Evolutionary conservation across 2,113 vertebrate genomes (phyloP), one percentile per base, ranked within the genome.

Genomic region (Echinops telfairi): DNA sequence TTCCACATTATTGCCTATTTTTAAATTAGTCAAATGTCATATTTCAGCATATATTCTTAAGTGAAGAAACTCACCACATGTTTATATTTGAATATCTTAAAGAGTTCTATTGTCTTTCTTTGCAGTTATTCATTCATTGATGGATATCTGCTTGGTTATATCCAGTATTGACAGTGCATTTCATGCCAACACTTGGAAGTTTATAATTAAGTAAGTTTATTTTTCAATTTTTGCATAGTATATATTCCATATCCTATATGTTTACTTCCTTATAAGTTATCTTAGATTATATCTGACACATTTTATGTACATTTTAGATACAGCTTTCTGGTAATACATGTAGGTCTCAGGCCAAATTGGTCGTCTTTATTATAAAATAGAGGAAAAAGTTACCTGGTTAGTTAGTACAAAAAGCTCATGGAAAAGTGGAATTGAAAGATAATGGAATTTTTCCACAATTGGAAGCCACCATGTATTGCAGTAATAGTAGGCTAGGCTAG

Each of bases 131-230:
- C 99, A 99, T 97, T 98, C 97, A 68, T 96, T 99, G 75, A 96
- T 99, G 98, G 99, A 99, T 94, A 99, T 99, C 86, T 99, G 99
- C 97, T 98, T 98, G 36, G 95, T 99, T 86, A 99, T 99, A 97
- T 99, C 99, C 64, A 98, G 97, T 73, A 98, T 99, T 98, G 99
- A 99, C 96, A 98, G 99, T 3, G 99, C 99, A 6, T 98, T 99
- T 94, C 99, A 99, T 97, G 99, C 99, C 85, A 99, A 99, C 94
- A 99, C 99, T 0, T 99, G 99, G 99, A 99, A 99, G 95, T 99
- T 99, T 96, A 98, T 99, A 71, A 98, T 99, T 97, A 99, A 99
- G 99, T 99, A 98, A 97, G 99, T 92, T 73, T 88, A 47, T 62
- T 73, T 73, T n/a, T 80, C 81, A 73, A 75, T 71, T 91, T 94